A percentile compares a stretch with the other conserved stretches of the same genome.
Evolutionary conservation across 1,140 invertebrate species (phyloP).

Genomic region (Bombus breviceps): DNA sequence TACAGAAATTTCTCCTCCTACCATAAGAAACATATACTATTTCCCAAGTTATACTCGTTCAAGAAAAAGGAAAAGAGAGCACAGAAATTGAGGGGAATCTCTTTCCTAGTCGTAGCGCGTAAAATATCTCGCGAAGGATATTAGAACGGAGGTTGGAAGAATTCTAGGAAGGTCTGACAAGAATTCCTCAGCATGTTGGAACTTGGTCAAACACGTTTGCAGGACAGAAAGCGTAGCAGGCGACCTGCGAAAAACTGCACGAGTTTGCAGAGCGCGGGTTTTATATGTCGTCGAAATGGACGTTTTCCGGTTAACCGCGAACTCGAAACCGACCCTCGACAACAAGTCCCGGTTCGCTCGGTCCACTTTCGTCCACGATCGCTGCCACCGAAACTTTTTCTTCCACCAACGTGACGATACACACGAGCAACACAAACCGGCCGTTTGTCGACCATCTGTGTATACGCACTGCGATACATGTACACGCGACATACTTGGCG

Average conservation of each 20-base stretch:
- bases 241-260: conserved; percentile 46
- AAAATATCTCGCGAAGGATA: conserved; percentile 29
- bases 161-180: background rate
- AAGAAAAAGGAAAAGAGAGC: background rate
- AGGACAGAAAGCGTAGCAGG: conserved; percentile 30
- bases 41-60: background rate
- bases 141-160: conserved; percentile 23
- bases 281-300: conserved; percentile 51
- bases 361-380: conserved; percentile 50
- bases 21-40: too few relatives aligned
- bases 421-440: background rate
- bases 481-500: background rate
- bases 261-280: conserved; percentile 40
- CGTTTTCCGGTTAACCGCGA: conserved; percentile 66
- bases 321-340: conserved; percentile 54
- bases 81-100: background rate
- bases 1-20: background rate
- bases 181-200: conserved; percentile 8
- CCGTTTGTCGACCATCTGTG: background rate
- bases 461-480: background rate
- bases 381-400: conserved; percentile 56
- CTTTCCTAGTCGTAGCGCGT: too few relatives aligned
- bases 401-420: background rate
- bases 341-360: conserved; percentile 58
- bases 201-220: conserved; percentile 5